Conservation (phyloP, 2,797 vertebrate genomes). For the Cirrhinus molitorella region DNA sequence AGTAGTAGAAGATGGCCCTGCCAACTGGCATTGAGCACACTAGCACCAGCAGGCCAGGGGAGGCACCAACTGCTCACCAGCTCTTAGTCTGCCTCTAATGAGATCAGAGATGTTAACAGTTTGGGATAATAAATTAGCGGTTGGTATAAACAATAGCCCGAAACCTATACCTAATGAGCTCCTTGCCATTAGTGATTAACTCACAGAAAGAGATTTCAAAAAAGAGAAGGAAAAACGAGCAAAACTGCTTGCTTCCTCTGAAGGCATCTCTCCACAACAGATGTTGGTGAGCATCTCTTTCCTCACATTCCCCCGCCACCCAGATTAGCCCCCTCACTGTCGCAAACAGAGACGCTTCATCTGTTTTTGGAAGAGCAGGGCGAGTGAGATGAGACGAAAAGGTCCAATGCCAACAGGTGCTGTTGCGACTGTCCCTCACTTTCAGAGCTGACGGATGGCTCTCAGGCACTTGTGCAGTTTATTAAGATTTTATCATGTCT, state of each 20-base stretch:
- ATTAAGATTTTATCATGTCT: constrained; percentile 4
- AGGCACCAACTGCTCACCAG: constrained; percentile 70
- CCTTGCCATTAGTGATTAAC: constrained; percentile 78
- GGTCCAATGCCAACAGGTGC: constrained; percentile 46
- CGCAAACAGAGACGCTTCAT: constrained; percentile 36
- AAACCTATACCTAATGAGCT: constrained; percentile 79
- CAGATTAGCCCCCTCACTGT: constrained; percentile 41
- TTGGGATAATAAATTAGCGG: constrained; percentile 80
- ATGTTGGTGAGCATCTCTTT: constrained; percentile 41
- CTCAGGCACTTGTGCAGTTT: constrained; percentile 54
- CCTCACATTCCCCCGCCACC: constrained; percentile 13
- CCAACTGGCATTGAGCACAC: constrained; percentile 82
- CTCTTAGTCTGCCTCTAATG: constrained; percentile 69
- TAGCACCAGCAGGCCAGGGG: constrained; percentile 75
- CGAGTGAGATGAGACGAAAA: constrained; percentile 12
- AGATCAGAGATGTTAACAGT: constrained; percentile 77
- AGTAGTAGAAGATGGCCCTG: constrained; percentile 81
- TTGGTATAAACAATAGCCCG: constrained; percentile 78
- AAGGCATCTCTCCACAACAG: constrained; percentile 39
- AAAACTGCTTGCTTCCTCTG: not conserved
- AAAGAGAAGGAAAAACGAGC: not conserved
- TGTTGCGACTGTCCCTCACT: constrained; percentile 21
- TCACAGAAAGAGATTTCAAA: constrained; percentile 69
- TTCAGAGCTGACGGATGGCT: constrained; percentile 36
- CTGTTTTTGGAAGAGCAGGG: constrained; percentile 30